Base-by-base conservation (phyloP, 2,888 invertebrate genomes). In the Clivina fossor region DNA sequence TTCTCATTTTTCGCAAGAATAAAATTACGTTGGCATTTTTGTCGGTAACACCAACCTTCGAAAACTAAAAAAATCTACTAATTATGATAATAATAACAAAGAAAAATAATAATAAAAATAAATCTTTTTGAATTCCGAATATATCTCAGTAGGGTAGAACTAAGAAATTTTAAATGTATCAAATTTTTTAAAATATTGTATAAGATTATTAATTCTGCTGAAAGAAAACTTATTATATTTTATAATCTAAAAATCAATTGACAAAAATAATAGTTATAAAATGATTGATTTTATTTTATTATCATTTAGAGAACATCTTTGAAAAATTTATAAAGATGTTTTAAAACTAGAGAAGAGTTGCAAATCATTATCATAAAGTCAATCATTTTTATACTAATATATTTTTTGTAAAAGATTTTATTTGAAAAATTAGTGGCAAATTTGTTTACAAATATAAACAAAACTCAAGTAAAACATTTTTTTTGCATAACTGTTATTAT, bases 141-240 rank as follows among this genome's bases (percentile, higher is more conserved):
- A 47, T 47, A 47, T 47, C 47, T 47, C 47, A 9, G 47, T 47
- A 47, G 47, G 22, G n/a, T n/a, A n/a, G 15, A 22, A 33, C 15
- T 47, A 47, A 47, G 47, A 47, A 47, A 47, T 47, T 47, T 47
- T 32, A n/a, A 47, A 33, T 47, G 47, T 47, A 47, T 47, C 47
- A 47, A 47, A 47, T 47, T 47, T 47, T 47, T 47, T 47, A 22
- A 47, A 47, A 47, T 47, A 47, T 33, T 47, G 33, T 32, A 44
- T n/a, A n/a, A n/a, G n/a, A n/a, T n/a, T n/a, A n/a, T n/a, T n/a
- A n/a, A n/a, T n/a, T n/a, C n/a, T n/a, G n/a, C n/a, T n/a, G n/a
- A n/a, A n/a, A n/a, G n/a, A n/a, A n/a, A n/a, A n/a, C n/a, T n/a
- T n/a, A n/a, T n/a, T n/a, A n/a, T n/a, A 44, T 41, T 18, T 41